Conservation (phyloP, 37 sponge, comb jelly and placozoan genomes). For the Theonella swinhoei region DNA sequence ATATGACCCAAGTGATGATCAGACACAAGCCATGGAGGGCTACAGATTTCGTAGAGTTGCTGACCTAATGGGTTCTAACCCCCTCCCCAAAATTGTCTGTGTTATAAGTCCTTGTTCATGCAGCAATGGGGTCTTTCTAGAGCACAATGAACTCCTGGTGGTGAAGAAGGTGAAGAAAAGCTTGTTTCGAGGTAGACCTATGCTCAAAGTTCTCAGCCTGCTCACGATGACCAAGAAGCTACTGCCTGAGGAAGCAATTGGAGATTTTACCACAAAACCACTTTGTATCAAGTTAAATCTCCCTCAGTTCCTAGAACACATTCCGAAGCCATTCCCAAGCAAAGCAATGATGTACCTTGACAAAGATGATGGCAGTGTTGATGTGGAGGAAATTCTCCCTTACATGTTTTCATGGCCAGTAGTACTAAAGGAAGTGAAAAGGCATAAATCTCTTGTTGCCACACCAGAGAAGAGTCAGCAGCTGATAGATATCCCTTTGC, state of each 20-base stretch:
- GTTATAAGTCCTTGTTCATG: background rate
- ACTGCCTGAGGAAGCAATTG: background rate
- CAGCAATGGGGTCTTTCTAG: background rate
- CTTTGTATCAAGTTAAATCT: background rate
- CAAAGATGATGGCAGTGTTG: background rate
- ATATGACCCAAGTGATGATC: background rate
- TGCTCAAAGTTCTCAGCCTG: background rate
- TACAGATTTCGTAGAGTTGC: background rate
- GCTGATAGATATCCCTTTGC: background rate
- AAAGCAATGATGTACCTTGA: background rate
- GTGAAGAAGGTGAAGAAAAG: background rate
- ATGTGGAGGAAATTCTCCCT: background rate
- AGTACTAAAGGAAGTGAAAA: background rate
- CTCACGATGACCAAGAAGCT: background rate
- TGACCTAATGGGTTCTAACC: background rate
- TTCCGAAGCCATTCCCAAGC: background rate
- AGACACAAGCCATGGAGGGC: background rate
- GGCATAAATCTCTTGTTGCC: background rate
- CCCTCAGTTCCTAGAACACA: background rate
- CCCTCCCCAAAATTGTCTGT: background rate
- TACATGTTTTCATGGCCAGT: slow-evolving; percentile 13
- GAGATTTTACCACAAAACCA: background rate
- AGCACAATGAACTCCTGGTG: background rate
- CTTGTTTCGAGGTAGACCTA: background rate
- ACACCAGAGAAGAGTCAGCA: background rate